Base-by-base conservation (phyloP, 1,140 invertebrate species). In the Ruditapes philippinarum region DNA sequence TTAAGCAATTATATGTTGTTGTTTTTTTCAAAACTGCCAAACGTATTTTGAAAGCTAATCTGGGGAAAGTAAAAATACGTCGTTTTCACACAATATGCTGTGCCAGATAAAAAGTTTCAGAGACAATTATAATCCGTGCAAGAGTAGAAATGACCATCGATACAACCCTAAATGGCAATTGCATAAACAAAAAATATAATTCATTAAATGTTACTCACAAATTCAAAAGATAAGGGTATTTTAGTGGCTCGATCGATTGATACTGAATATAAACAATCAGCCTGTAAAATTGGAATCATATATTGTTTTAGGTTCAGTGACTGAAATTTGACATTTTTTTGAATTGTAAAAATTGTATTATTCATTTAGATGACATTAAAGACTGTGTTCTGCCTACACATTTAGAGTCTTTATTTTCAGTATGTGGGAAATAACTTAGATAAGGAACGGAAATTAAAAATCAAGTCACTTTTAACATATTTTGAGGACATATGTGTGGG, bases 401-500 rank as follows among this genome's bases (percentile, higher is more conserved):
- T 82, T 74, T 90, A 62, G n/a, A 65, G 57, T 57, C 65, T 22
- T 19, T 65, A n/a, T 36, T 33, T 88, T n/a, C 78, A 87, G 11
- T 38, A 40, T 42, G 4, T 25, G 17, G 57, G 79, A 0, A 14
- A 57, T 31, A 49, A 78, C 28, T 25, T 90, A 14, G 36, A 22
- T 4, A 25, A 68, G 36, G 33, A 51, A 0, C 62, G 88, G 45
- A 74, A 40, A 31, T 17, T 28, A 38, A 22, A 80, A 25, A 17
- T 89, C 0, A 74, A 36, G 3, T 12, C 45, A 0, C 7, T 86
- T 42, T 40, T 91, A 17, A 19, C 38, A 1, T 19, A 57, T 25
- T 86, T 74, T 74, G 19, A 36, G 19, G 89, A 92, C 57, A 33
- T 90, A 11, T 91, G 86, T 68, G 42, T 90, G 22, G 70, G 78